phyloP scores from a whole-genome alignment of 2,888 invertebrate genomes.

The Odontomyia ornata region DNA sequence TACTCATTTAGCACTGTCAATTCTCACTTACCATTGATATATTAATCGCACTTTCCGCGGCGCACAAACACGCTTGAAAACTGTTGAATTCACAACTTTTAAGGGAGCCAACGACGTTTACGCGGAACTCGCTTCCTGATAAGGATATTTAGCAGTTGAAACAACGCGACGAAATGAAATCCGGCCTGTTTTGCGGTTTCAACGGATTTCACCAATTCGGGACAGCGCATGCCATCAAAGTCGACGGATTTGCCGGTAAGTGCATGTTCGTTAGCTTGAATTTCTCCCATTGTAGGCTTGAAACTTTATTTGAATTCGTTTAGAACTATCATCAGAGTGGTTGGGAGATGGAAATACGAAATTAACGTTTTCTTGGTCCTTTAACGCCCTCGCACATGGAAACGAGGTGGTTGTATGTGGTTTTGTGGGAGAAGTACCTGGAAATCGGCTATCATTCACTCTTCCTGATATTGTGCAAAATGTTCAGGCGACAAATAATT shows the following conservation, averaged over 20 bases:
- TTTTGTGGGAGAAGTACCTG: constrained; percentile 51
- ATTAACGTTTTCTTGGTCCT: constrained; percentile 57
- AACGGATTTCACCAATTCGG: constrained; percentile 62
- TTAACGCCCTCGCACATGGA: constrained; percentile 55
- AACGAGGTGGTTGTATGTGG: constrained; percentile 55
- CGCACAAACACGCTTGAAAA: background rate
- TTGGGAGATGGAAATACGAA: background rate
- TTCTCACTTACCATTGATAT: background rate
- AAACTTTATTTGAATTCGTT: constrained; percentile 43
- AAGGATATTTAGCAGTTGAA: constrained; percentile 7
- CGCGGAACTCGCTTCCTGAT: background rate
- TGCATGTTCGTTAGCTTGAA: background rate
- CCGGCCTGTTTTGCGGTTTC: constrained; percentile 57
- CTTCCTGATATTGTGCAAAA: constrained; percentile 53
- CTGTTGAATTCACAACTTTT: background rate
- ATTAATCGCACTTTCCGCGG: background rate
- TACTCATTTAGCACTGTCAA: background rate
- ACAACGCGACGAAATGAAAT: constrained; percentile 37
- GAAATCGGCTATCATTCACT: constrained; percentile 51
- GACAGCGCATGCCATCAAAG: constrained; percentile 48
- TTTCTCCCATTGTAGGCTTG: background rate
- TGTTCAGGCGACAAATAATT: constrained; percentile 56
- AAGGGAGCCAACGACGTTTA: background rate
- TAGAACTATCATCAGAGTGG: constrained; percentile 2
- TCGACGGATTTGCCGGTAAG: constrained; percentile 14